Percentiles rank a stretch among this genome's conserved stretches.
phyloP scores from a whole-genome alignment of 2,888 invertebrate species.

The Ochlodes sylvanus region DNA sequence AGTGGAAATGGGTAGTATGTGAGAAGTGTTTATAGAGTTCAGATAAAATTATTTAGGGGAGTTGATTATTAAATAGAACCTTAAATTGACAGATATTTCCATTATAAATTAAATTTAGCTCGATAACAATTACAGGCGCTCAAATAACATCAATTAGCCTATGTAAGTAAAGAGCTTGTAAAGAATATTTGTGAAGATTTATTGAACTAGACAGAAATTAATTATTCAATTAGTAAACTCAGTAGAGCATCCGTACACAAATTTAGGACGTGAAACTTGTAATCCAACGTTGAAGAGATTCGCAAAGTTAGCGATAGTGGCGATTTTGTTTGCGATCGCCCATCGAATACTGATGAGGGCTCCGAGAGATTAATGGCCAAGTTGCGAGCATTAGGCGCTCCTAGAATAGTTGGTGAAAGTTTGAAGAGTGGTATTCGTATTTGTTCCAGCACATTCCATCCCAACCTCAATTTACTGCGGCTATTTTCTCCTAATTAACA shows the following conservation, averaged over 20 bases:
- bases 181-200: background rate
- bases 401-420: conserved; percentile 27
- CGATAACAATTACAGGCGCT: too few species aligned
- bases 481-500: background rate
- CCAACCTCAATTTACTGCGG: background rate
- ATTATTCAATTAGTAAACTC: conserved; percentile 4
- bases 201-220: background rate
- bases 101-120: too few species aligned
- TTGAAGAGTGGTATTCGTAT: conserved; percentile 1
- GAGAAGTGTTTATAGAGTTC: too few species aligned
- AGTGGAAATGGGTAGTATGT: background rate
- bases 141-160: too few species aligned
- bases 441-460: conserved; percentile 4
- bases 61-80: too few species aligned
- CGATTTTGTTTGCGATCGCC: conserved; percentile 55
- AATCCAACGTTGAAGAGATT: conserved; percentile 9
- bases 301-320: conserved; percentile 27
- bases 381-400: conserved; percentile 29
- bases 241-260: background rate
- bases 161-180: too few species aligned
- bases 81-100: too few species aligned
- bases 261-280: conserved; percentile 12
- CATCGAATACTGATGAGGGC: conserved; percentile 59
- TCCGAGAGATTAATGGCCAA: conserved; percentile 51
- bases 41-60: too few species aligned